phyloP scores from a whole-genome alignment of 2,797 vertebrate genomes.

The Lophius americanus region DNA sequence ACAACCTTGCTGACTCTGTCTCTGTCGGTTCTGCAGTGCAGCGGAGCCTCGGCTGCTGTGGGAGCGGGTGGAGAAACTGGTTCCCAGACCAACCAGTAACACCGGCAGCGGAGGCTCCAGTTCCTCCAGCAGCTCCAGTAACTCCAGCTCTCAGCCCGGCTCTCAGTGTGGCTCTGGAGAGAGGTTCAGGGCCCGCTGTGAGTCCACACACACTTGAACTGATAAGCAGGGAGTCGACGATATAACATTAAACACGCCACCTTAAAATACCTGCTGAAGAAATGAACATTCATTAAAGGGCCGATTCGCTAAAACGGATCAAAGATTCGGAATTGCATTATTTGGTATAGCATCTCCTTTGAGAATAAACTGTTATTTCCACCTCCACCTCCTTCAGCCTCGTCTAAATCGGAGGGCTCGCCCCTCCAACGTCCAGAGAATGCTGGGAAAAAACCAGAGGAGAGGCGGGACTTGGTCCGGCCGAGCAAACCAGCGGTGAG shows the following conservation, averaged over 20 bases:
- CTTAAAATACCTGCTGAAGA: neutral
- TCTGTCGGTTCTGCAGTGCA: constrained; percentile 67
- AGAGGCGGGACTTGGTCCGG: constrained; percentile 89
- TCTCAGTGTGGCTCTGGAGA: constrained; percentile 94
- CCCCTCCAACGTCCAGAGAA: constrained; percentile 90
- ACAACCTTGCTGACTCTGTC: constrained; percentile 17
- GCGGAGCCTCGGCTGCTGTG: constrained; percentile 93
- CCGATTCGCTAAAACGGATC: neutral
- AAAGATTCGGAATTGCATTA: constrained; percentile 5
- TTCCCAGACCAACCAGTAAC: constrained; percentile 81
- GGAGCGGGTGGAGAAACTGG: constrained; percentile 94
- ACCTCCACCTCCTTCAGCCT: constrained; percentile 81
- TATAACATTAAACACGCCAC: neutral
- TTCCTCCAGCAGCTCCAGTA: constrained; percentile 88
- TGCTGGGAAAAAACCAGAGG: constrained; percentile 89
- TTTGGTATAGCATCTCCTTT: neutral
- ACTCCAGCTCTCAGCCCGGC: constrained; percentile 90
- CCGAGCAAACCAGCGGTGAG: constrained; percentile 91
- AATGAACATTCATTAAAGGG: neutral
- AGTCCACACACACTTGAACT: constrained; percentile 63
- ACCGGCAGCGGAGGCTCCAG: constrained; percentile 88
- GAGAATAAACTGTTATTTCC: constrained; percentile 43
- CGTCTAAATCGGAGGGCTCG: constrained; percentile 93
- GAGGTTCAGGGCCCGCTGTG: constrained; percentile 92
- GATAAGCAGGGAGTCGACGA: constrained; percentile 5